Evolutionary conservation across 2,113 vertebrate genomes (phyloP), one percentile per base, ranked within the genome.

Genomic region (Micromys minutus): DNA sequence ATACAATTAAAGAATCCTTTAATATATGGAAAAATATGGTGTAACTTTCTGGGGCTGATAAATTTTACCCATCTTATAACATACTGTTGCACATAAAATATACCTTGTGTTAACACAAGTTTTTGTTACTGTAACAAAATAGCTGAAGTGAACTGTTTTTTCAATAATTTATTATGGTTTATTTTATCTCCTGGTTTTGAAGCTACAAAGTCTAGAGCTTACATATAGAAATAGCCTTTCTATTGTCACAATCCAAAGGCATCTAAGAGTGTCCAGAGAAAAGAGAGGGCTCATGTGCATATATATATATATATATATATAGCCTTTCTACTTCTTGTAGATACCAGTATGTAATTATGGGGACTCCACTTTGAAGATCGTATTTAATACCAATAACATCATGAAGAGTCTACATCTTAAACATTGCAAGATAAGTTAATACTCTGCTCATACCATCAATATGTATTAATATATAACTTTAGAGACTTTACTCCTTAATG

Each of bases 1-100:
- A 86, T 11, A 76, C 29, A 94, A 55, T 91, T 24, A 52, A 61
- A 92, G 8, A 52, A 65, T 89, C 94, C 81, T 93, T 77, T 89
- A 21, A 21, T 31, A 90, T 89, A 29, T 80, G 83, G 57, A 71
- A 91, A 86, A 91, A 83, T 81, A 24, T 71, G 31, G 26, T 34
- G n/a, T 47, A 89, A 36, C 45, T 79, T 63, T 95, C 34, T 57
- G 61, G 45, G 74, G 3, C 17, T 89, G 81, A 79, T 31, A 71
- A 57, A 80, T 45, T n/a, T 85, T 94, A 59, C n/a, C 77, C 61
- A 31, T 63, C n/a, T 94, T 91, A 63, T 36, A 45, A 21, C 26
- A 85, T 77, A 59, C 16, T 80, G 24, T 36, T 7, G 26, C 21
- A 45, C 83, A 80, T 21, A 21, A 87, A 93, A 57, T 59, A 65